Base-by-base conservation (phyloP, 2,888 invertebrate genomes). In the Tiphia femorata region DNA sequence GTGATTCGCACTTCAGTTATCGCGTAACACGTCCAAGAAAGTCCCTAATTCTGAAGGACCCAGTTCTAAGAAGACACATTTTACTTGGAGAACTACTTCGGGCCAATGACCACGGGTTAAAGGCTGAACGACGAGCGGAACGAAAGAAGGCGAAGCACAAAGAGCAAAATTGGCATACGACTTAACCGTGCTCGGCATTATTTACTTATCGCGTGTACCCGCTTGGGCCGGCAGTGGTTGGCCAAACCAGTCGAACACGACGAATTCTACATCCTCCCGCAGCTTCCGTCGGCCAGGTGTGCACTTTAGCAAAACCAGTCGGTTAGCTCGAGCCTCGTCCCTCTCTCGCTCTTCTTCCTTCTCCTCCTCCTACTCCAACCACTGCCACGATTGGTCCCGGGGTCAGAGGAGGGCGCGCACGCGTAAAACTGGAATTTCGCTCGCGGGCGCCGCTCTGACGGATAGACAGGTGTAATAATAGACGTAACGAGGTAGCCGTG, bases 381-480 rank as follows among this genome's bases (percentile, higher is more conserved):
- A 38, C n/a, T n/a, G n/a, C n/a, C 48, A 20, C 16, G 47, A 37
- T 29, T 33, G 17, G 43, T 46, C 47, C 48, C 35, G 41, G 14
- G 33, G 49, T 61, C 53, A 48, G 54, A 49, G 62, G 68, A 71
- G 68, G 60, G 50, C 68, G 50, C 49, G 62, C 62, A 50, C 64
- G 75, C 65, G 75, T 69, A 70, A 75, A 78, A 77, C 78, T 76
- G 79, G 78, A 78, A 78, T 78, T 69, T 70, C 67, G 59, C 67
- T 55, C 58, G 62, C 60, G 57, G 68, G 53, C 53, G 55, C 42
- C 38, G 46, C 58, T 42, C 67, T 62, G 68, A 68, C 66, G 62
- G 71, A 75, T 69, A 70, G 76, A 75, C 77, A 78, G 74, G 77
- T 77, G 76, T 76, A 78, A 79, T 78, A 77, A 80, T 78, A 78